phyloP scores from a whole-genome alignment of 1,140 invertebrate genomes.

The Battus philenor region DNA sequence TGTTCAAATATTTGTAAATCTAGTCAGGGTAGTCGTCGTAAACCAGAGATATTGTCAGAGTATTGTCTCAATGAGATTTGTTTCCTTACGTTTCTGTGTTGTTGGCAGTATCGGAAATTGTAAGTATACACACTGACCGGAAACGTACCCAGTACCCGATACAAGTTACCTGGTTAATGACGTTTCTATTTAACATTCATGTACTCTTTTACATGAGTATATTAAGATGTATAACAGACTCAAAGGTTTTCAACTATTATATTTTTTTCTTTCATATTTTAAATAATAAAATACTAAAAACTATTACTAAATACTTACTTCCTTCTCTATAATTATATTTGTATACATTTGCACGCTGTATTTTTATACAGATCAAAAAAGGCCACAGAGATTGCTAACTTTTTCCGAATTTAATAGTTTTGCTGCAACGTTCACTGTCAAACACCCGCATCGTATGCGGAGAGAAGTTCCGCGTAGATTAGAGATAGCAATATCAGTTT shows the following conservation, averaged over 20 bases:
- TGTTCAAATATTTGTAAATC: conserved; percentile 69
- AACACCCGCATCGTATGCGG: conserved; percentile 52
- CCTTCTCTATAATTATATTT: too few relatives aligned
- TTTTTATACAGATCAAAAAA: too few relatives aligned
- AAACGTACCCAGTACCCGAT: too few relatives aligned
- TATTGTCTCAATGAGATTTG: conserved; percentile 69
- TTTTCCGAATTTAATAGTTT: conserved; percentile 17
- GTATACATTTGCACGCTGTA: too few relatives aligned
- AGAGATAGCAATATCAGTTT: conserved; percentile 72
- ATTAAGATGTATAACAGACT: too few relatives aligned
- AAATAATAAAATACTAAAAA: too few relatives aligned
- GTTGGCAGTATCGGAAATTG: conserved; percentile 25
- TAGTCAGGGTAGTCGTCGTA: conserved; percentile 49
- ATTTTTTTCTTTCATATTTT: too few relatives aligned
- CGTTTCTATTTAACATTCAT: too few relatives aligned
- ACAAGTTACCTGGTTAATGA: too few relatives aligned
- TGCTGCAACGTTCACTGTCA: conserved; percentile 27
- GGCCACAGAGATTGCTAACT: conserved; percentile 3
- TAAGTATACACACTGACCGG: conserved; percentile 7
- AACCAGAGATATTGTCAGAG: conserved; percentile 60
- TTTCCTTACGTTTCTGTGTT: conserved; percentile 51
- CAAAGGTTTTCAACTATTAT: too few relatives aligned
- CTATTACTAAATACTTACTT: too few relatives aligned
- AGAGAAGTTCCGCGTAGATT: conserved; percentile 63
- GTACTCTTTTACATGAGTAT: too few relatives aligned